Conservation (phyloP, 1,140 invertebrate species). For the Gonioctena quinquepunctata region DNA sequence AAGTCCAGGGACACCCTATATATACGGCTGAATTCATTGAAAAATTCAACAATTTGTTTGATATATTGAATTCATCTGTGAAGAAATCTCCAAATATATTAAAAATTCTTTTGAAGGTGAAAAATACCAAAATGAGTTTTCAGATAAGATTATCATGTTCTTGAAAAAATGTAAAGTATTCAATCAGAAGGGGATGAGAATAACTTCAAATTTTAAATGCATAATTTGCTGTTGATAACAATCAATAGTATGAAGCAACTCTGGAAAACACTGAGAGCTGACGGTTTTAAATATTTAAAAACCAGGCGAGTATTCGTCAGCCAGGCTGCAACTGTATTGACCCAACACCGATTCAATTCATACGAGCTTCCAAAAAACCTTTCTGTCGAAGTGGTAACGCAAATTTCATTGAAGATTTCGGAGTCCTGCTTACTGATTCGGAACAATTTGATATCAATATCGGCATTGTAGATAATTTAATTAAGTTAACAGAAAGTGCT, state of each 20-base stretch:
- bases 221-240: conserved; percentile 15
- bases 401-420: not conserved
- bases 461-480: not conserved
- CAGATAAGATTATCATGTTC: not conserved
- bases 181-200: not conserved
- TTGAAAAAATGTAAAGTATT: not conserved
- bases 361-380: conserved; percentile 9
- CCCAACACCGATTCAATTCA: conserved; percentile 4
- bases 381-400: conserved; percentile 5
- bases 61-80: conserved; percentile 6
- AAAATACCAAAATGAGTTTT: not conserved
- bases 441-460: not conserved
- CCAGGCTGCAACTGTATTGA: conserved; percentile 1
- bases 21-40: conserved; percentile 2
- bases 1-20: too few relatives aligned
- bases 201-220: not conserved
- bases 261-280: not conserved
- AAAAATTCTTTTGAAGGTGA: not conserved
- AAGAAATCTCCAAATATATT: conserved; percentile 1
- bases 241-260: conserved; percentile 7
- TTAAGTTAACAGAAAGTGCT: not conserved
- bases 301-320: conserved; percentile 5
- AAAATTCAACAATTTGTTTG: conserved; percentile 12
- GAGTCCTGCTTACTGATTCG: not conserved
- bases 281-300: not conserved